A percentile compares a stretch with the other conserved stretches of the same genome.
Evolutionary conservation across 2,797 vertebrate species (phyloP).

Genomic region (Ammospiza maritima): DNA sequence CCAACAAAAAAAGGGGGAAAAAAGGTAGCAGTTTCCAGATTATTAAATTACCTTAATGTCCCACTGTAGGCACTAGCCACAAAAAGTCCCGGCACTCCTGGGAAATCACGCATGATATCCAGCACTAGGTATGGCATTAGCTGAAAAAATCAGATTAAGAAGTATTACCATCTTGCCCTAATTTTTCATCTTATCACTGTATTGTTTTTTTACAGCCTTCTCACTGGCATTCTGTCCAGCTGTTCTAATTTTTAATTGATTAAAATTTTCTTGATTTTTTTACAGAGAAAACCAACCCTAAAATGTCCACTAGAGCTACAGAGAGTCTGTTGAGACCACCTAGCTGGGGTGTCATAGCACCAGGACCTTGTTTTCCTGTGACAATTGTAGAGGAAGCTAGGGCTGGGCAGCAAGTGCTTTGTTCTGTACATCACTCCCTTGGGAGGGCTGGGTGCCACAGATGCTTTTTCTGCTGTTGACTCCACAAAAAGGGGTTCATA

Average conservation of each 20-base stretch:
- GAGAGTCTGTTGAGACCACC: neutral
- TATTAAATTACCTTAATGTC: constrained; percentile 86
- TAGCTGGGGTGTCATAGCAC: neutral
- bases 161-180: neutral
- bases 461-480: neutral
- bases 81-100: constrained; percentile 91
- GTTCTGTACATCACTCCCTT: neutral
- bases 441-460: neutral
- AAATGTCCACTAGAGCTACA: neutral
- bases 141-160: constrained; percentile 75
- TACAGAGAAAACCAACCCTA: neutral
- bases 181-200: neutral
- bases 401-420: neutral
- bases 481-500: neutral
- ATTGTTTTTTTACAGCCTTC: neutral
- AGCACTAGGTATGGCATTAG: constrained; percentile 93
- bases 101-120: constrained; percentile 87
- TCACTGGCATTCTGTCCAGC: neutral
- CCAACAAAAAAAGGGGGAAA: neutral
- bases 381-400: neutral
- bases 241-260: neutral
- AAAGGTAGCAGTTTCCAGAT: neutral
- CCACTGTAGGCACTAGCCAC: constrained; percentile 87
- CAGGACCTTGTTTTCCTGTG: neutral
- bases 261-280: neutral